Base-by-base conservation (phyloP, 2,797 vertebrate genomes). In the Fundulus diaphanus region DNA sequence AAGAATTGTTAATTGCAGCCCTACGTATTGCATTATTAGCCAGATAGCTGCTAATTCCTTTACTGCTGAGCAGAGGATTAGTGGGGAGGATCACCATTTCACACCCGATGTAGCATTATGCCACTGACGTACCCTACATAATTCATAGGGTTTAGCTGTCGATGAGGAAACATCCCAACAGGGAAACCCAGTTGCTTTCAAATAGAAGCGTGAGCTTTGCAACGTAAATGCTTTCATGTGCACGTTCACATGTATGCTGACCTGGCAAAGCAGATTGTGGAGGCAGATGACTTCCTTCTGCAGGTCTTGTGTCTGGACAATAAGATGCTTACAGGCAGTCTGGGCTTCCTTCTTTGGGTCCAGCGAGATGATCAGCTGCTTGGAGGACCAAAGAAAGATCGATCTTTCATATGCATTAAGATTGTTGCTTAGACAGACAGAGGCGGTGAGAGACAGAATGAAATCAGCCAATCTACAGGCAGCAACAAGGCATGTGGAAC, bases 211-310 rank as follows among this genome's bases (percentile, higher is more conserved):
- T 56, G 27, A 56, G 56, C 2, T 59, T 8, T 33, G 3, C 16
- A 35, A 33, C 22, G 40, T 59, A 52, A 16, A n/a, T 37, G 1
- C 18, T 12, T 20, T 12, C 22, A 3, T 57, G 33, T 56, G 27
- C 35, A 59, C 33, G 68, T 72, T 16, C 66, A 18, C 35, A 24
- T 57, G 52, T 69, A 69, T 68, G 40, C 81, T 52, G 90, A 99
- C 98, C 98, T 97, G 94, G 75, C 93, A 73, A 51, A 99, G 81
- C 31, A 97, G 93, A 79, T 92, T 93, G 84, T 91, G 95, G 52
- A 99, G 94, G 82, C 93, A 96, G 86, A 65, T 72, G 83, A 97
- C 94, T 92, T 99, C 97, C 88, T 95, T 96, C 90, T 90, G 93
- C 85, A 99, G 85, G 86, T 96, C 94, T 85, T 90, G 93, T 46